Evolutionary conservation across 1,140 invertebrate species (phyloP).

Genomic region (Trichogramma pretiosum): DNA sequence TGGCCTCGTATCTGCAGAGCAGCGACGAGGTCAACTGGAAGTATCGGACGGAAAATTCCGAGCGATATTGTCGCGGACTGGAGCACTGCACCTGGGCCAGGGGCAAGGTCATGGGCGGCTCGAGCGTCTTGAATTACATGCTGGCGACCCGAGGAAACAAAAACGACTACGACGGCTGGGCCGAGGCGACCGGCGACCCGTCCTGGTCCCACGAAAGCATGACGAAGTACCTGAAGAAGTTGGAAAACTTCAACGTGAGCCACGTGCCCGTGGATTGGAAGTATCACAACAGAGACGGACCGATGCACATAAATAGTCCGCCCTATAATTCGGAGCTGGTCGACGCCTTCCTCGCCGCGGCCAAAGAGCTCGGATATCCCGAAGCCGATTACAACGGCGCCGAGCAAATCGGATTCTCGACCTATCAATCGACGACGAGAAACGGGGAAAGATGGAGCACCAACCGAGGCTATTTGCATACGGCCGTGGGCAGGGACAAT

Average conservation of each 20-base stretch:
- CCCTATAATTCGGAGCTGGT: neutral
- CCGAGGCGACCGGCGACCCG: conserved; percentile 30
- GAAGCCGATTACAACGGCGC: conserved; percentile 6
- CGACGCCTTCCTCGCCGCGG: conserved; percentile 3
- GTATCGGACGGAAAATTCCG: neutral
- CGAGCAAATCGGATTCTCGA: conserved; percentile 46
- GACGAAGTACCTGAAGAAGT: conserved; percentile 47
- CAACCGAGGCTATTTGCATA: conserved; percentile 60
- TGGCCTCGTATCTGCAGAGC: neutral
- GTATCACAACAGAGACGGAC: conserved; percentile 3
- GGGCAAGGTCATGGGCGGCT: conserved; percentile 5
- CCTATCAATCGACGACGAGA: conserved; percentile 46
- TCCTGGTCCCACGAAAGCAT: conserved; percentile 54
- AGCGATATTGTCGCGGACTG: neutral
- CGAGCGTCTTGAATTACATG: conserved; percentile 7
- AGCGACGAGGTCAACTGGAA: neutral
- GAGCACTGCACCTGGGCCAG: neutral
- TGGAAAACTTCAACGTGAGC: conserved; percentile 25
- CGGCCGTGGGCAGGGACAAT: conserved; percentile 58
- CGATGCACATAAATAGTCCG: conserved; percentile 9
- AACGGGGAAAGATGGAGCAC: conserved; percentile 58
- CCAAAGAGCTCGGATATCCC: conserved; percentile 1
- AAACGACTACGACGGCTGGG: conserved; percentile 44
- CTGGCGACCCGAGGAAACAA: conserved; percentile 31
- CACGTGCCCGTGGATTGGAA: neutral